A percentile compares a stretch with the other conserved stretches of the same genome.
These are phyloP conservation scores for Hydrotaea diabolus DNA, from an alignment of 2,888 invertebrate species.

Conservation along the genomic window DNA sequence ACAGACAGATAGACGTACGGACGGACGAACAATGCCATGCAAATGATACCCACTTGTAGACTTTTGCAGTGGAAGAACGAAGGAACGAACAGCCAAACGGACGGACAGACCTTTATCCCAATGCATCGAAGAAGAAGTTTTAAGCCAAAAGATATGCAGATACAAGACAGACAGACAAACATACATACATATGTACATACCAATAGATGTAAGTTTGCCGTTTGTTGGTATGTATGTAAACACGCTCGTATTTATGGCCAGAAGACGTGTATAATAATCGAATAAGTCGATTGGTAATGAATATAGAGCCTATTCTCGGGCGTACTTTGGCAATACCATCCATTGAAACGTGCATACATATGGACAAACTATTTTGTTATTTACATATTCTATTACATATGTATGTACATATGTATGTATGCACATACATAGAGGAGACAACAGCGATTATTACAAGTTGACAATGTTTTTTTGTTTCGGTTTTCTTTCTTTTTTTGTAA, in stretches of 20 bases:
- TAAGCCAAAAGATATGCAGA: slow-evolving; percentile 25
- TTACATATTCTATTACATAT: slow-evolving; percentile 50
- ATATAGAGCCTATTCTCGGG: not conserved
- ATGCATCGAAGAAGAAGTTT: slow-evolving; percentile 4
- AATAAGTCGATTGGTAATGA: slow-evolving; percentile 40
- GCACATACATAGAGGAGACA: slow-evolving; percentile 31
- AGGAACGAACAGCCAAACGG: not conserved
- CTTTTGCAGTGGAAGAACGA: too few relatives aligned
- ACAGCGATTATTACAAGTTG: slow-evolving; percentile 33
- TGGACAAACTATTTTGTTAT: slow-evolving; percentile 4
- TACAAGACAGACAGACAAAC: not conserved
- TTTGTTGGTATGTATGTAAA: slow-evolving; percentile 44
- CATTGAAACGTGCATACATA: not conserved
- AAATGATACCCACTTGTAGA: not conserved
- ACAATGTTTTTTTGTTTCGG: slow-evolving; percentile 23
- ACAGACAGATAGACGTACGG: not conserved
- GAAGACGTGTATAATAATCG: slow-evolving; percentile 38
- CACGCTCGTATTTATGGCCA: slow-evolving; percentile 21
- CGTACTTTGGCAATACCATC: not conserved
- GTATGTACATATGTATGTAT: slow-evolving; percentile 6
- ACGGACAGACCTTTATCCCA: not conserved
- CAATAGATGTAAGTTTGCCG: not conserved
- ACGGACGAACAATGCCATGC: not conserved
- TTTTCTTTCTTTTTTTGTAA: not conserved
- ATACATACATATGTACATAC: not conserved